These are phyloP conservation scores for Clupea harengus DNA, from an alignment of 2,113 vertebrate species.

Conservation along the genomic window DNA sequence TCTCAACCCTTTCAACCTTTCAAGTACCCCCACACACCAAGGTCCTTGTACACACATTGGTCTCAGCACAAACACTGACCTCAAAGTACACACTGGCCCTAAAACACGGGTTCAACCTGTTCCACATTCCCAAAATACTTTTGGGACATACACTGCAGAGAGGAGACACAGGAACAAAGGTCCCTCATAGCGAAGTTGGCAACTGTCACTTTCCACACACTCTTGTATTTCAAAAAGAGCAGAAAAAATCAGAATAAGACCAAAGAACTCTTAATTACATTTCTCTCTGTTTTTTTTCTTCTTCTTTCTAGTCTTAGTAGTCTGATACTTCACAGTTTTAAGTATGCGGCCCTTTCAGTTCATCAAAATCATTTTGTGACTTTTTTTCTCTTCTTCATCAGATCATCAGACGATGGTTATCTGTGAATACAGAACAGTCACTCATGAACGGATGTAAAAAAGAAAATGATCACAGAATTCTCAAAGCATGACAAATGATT, in stretches of 20 bases:
- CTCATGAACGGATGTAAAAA: slow-evolving; percentile 37
- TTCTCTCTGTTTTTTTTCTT: not conserved
- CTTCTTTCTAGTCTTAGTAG: not conserved
- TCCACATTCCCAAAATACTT: not conserved
- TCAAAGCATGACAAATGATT: slow-evolving; percentile 52
- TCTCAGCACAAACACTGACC: not conserved
- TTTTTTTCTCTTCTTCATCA: not conserved
- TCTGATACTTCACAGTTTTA: not conserved
- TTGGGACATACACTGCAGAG: too few relatives aligned
- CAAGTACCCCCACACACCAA: not conserved
- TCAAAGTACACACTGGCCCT: too few relatives aligned
- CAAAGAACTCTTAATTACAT: not conserved
- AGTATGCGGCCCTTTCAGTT: not conserved
- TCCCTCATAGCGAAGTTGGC: not conserved
- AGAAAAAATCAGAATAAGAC: not conserved
- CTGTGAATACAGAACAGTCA: slow-evolving; percentile 28
- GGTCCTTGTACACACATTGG: not conserved
- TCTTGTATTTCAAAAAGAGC: not conserved
- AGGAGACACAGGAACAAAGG: not conserved
- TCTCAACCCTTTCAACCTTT: not conserved
- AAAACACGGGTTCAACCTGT: too few relatives aligned
- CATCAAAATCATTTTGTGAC: not conserved
- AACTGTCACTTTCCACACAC: slow-evolving; percentile 5
- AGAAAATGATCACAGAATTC: slow-evolving; percentile 34
- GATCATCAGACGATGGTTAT: slow-evolving; percentile 20